Base-by-base conservation (phyloP, 2,888 invertebrate species). In the Agriopis marginaria region DNA sequence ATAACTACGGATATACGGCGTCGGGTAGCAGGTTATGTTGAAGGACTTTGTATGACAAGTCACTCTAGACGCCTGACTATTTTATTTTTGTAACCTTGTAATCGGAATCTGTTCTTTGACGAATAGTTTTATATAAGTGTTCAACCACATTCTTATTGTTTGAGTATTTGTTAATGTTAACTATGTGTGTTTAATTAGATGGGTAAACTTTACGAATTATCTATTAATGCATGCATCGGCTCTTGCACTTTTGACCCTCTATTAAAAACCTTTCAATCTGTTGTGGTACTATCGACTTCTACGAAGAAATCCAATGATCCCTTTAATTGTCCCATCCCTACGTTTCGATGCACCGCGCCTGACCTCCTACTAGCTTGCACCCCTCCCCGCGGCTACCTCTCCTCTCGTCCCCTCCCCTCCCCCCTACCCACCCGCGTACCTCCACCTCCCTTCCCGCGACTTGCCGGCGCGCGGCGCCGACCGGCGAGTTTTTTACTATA, bases 401-500 rank as follows among this genome's bases (percentile, higher is more conserved):
- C 73, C 53, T 55, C 69, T 56, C 55, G 51, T 72, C 53, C 49
- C 56, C 68, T 56, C 51, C 66, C 68, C 71, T 55, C 63, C 61
- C 74, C 63, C 74, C 71, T 65, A 45, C 59, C 66, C 75, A 8
- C 74, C 75, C 66, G 59, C 72, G 65, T 74, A 67, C 55, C 74
- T 62, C 64, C 65, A 66, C 71, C 75, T 74, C 76, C 78, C 75
- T 75, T 78, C 81, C 85, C 82, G 85, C 90, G 89, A 74, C 89
- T 80, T 75, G 83, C 85, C 86, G 91, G 90, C 92, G 92, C 92
- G 90, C 92, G 92, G 90, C 92, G 92, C 92, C 90, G 87, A 85
- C 44, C 56, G 83, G 81, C 82, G 79, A 78, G 78, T 77, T 78
- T 75, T 62, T 82, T 79, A 84, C 83, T 82, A 78, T 74, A 67